Conservation (phyloP, 1,140 invertebrate species). For the Wasmannia auropunctata region DNA sequence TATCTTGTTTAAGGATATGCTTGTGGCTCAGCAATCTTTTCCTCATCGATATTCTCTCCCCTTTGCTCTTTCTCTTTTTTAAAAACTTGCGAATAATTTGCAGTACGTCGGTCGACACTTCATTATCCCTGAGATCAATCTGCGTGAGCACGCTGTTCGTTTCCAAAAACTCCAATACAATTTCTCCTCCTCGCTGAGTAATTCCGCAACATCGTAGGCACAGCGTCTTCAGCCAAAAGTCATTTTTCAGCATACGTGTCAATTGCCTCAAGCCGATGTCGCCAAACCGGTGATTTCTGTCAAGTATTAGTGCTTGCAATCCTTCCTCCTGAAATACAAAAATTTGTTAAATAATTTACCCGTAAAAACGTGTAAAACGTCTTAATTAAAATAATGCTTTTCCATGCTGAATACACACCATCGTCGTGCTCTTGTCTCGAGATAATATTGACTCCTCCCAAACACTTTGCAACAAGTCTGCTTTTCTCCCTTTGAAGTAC, state of each 20-base stretch:
- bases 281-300: constrained; percentile 63
- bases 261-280: constrained; percentile 58
- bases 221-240: constrained; percentile 67
- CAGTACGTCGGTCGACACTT: constrained; percentile 54
- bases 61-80: constrained; percentile 34
- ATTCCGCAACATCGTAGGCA: constrained; percentile 65
- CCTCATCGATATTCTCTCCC: constrained; percentile 40
- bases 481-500: constrained; percentile 68
- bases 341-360: not conserved
- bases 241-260: constrained; percentile 44
- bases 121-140: constrained; percentile 65
- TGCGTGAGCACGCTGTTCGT: constrained; percentile 53
- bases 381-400: constrained; percentile 3
- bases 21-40: constrained; percentile 28
- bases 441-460: constrained; percentile 30
- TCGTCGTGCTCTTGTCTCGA: not conserved
- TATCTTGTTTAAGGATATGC: not conserved
- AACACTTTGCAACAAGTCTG: constrained; percentile 58
- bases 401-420: not conserved
- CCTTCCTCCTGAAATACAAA: constrained; percentile 57
- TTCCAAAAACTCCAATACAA: constrained; percentile 54
- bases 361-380: not conserved
- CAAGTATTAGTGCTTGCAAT: constrained; percentile 63
- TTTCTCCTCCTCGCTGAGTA: constrained; percentile 53
- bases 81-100: constrained; percentile 48